These are phyloP conservation scores for Centruroides sculpturatus DNA, from an alignment of 1,140 invertebrate genomes.

Conservation along the genomic window DNA sequence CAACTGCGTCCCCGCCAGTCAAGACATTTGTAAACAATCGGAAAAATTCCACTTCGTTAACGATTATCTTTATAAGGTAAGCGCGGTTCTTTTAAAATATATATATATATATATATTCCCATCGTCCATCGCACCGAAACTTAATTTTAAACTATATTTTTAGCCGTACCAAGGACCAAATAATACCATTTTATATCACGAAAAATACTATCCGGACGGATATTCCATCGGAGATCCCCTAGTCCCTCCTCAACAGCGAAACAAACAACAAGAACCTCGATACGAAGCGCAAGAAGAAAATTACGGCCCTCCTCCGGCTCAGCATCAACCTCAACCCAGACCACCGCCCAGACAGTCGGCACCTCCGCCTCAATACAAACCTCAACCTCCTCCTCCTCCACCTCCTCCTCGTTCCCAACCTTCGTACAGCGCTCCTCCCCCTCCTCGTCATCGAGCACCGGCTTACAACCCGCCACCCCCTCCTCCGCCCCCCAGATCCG, in stretches of 20 bases:
- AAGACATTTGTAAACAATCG: conserved; percentile 78
- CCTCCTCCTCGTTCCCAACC: neutral
- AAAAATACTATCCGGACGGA: conserved; percentile 40
- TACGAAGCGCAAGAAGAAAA: neutral
- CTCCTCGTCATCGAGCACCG: conserved; percentile 6
- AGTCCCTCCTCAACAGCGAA: neutral
- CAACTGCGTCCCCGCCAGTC: conserved; percentile 78
- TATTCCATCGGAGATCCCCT: conserved; percentile 17
- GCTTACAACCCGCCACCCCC: conserved; percentile 1
- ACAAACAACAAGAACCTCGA: neutral
- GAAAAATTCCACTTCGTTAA: conserved; percentile 84
- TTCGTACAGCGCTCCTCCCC: neutral
- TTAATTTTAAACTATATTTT: neutral
- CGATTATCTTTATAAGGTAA: conserved; percentile 76
- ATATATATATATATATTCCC: neutral
- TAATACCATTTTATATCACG: conserved; percentile 65
- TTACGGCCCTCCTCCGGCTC: neutral
- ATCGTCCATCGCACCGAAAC: neutral
- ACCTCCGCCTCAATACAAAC: conserved; percentile 6
- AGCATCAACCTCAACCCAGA: neutral
- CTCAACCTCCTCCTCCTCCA: conserved; percentile 5
- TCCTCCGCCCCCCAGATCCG: neutral
- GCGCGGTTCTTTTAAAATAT: conserved; percentile 36
- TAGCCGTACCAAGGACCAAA: conserved; percentile 36
- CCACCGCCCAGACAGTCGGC: conserved; percentile 7